phyloP scores from a whole-genome alignment of 2,797 vertebrate species.

The Leptoclinus maculatus region DNA sequence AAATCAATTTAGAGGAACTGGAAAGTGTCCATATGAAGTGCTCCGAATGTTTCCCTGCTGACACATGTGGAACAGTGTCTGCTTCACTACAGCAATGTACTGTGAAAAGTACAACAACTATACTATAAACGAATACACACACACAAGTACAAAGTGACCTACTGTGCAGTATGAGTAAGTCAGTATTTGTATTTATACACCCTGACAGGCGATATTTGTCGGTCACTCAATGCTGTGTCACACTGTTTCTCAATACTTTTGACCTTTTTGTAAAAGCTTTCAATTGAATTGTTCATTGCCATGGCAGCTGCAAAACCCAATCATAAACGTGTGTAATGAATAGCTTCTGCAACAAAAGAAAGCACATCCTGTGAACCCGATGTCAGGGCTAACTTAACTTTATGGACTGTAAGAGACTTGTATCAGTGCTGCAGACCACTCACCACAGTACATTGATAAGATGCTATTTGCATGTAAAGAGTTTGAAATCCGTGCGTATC shows the following conservation, averaged over 20 bases:
- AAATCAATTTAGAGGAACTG: constrained; percentile 48
- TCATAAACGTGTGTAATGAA: constrained; percentile 38
- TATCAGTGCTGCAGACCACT: constrained; percentile 1
- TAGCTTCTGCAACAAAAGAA: constrained; percentile 12
- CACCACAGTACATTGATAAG: not conserved
- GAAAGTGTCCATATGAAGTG: constrained; percentile 36
- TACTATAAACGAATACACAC: constrained; percentile 7
- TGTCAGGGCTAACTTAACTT: constrained; percentile 19
- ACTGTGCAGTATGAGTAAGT: not conserved
- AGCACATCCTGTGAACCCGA: constrained; percentile 23
- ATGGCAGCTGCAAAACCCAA: constrained; percentile 35
- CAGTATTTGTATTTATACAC: not conserved
- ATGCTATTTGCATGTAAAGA: constrained; percentile 5
- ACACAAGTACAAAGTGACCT: not conserved
- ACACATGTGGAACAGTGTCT: constrained; percentile 6
- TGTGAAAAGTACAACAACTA: not conserved
- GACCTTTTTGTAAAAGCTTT: constrained; percentile 25
- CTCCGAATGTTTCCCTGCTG: constrained; percentile 20
- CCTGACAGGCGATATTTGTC: not conserved
- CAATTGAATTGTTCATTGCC: constrained; percentile 23
- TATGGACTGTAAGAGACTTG: not conserved
- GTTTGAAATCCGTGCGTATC: not conserved
- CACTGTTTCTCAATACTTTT: constrained; percentile 6
- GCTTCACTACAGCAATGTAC: not conserved
- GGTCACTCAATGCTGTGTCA: constrained; percentile 13